Evolutionary conservation across 2,888 invertebrate genomes (phyloP).

Genomic region (Drosophila subquinaria): DNA sequence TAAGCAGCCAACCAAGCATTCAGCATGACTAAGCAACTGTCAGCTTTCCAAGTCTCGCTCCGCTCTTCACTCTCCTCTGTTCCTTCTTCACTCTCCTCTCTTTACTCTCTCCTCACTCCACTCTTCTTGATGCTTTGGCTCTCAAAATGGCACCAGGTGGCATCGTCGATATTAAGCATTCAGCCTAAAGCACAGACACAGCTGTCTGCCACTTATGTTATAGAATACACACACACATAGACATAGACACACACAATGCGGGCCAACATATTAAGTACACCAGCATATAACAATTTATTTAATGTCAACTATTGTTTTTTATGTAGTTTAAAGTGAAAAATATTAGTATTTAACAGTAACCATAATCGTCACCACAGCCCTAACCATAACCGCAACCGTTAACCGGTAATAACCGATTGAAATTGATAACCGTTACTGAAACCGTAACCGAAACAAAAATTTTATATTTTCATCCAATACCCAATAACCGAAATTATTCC

Average conservation of each 20-base stretch:
- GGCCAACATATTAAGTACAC: neutral
- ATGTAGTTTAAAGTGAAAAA: no score
- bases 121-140: neutral
- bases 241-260: neutral
- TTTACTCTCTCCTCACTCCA: neutral
- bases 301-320: no score
- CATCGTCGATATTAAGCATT: slow-evolving; percentile 21
- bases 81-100: no score
- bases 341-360: no score
- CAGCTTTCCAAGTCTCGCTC: slow-evolving; percentile 26
- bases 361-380: no score
- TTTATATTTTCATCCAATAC: no score
- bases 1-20: slow-evolving; percentile 22
- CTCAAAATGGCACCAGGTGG: slow-evolving; percentile 19
- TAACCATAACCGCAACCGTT: no score
- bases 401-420: no score
- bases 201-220: slow-evolving; percentile 6
- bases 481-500: no score
- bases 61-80: neutral
- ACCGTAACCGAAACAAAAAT: no score
- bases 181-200: slow-evolving; percentile 13
- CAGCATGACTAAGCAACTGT: slow-evolving; percentile 53
- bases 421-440: no score
- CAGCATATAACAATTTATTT: neutral
- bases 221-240: neutral